Evolutionary conservation across 2,888 invertebrate genomes (phyloP).

Genomic region (Liodrosophila aerea): DNA sequence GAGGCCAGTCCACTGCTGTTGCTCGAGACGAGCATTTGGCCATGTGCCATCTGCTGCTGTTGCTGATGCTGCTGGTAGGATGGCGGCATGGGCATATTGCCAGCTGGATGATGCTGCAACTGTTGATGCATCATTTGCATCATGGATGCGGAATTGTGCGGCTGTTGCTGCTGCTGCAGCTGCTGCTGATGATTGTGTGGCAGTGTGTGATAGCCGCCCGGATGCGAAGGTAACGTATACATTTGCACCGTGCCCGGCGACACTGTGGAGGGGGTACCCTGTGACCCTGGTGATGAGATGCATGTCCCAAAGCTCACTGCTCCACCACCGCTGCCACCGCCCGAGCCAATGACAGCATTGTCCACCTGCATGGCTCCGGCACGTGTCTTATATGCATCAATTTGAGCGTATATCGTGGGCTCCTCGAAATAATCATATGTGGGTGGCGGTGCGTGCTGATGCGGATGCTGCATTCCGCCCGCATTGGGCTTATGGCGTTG

Average conservation of each 20-base stretch:
- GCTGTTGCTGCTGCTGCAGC: conserved; percentile 62
- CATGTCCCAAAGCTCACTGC: conserved; percentile 81
- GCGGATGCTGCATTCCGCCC: conserved; percentile 68
- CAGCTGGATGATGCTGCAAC: conserved; percentile 63
- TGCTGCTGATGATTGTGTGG: conserved; percentile 81
- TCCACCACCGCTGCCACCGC: conserved; percentile 67
- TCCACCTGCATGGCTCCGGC: conserved; percentile 66
- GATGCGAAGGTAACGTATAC: conserved; percentile 81
- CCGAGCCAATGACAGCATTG: conserved; percentile 59
- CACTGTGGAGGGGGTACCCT: conserved; percentile 81
- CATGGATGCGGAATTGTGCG: conserved; percentile 76
- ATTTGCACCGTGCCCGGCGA: conserved; percentile 82
- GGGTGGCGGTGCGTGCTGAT: conserved; percentile 77
- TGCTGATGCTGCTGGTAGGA: conserved; percentile 80
- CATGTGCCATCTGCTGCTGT: conserved; percentile 65
- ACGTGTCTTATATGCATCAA: conserved; percentile 86
- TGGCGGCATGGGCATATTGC: conserved; percentile 78
- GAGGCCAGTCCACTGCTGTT: conserved; percentile 78
- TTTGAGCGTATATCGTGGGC: conserved; percentile 89
- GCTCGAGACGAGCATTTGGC: conserved; percentile 79
- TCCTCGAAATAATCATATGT: conserved; percentile 84
- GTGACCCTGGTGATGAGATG: conserved; percentile 81
- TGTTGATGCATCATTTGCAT: conserved; percentile 78
- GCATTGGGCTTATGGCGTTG: conserved; percentile 79
- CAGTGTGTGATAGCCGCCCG: conserved; percentile 81